Evolutionary conservation across 2,797 vertebrate genomes (phyloP).

Genomic region (Crotalus adamanteus): DNA sequence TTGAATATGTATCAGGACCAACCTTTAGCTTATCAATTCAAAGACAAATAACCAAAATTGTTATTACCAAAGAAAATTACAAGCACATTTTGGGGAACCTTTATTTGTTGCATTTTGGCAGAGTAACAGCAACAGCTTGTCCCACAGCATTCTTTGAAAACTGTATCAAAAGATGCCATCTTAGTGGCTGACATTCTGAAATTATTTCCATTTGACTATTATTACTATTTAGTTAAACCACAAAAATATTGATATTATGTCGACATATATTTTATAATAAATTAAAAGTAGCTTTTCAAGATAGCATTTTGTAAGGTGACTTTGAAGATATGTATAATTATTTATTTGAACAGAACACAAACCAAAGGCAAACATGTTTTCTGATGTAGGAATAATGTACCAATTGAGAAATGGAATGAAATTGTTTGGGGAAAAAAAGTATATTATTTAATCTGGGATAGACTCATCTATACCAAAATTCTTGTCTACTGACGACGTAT

Average conservation of each 20-base stretch:
- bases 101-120: no score
- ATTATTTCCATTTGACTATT: constrained; percentile 23
- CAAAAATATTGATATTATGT: background rate
- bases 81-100: no score
- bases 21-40: no score
- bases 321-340: background rate
- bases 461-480: background rate
- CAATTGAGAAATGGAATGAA: background rate
- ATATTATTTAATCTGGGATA: background rate
- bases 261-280: background rate
- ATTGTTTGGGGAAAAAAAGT: background rate
- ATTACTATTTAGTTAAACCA: constrained; percentile 5
- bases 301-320: background rate
- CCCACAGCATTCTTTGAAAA: no score
- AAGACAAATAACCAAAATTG: no score
- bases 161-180: no score
- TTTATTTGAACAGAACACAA: background rate
- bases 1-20: no score
- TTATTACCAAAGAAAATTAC: no score
- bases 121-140: no score
- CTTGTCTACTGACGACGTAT: background rate
- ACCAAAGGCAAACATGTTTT: background rate
- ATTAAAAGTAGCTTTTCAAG: background rate
- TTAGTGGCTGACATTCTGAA: background rate
- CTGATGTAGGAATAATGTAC: background rate